phyloP scores from a whole-genome alignment of 2,797 vertebrate species.

The Aeoliscus strigatus region DNA sequence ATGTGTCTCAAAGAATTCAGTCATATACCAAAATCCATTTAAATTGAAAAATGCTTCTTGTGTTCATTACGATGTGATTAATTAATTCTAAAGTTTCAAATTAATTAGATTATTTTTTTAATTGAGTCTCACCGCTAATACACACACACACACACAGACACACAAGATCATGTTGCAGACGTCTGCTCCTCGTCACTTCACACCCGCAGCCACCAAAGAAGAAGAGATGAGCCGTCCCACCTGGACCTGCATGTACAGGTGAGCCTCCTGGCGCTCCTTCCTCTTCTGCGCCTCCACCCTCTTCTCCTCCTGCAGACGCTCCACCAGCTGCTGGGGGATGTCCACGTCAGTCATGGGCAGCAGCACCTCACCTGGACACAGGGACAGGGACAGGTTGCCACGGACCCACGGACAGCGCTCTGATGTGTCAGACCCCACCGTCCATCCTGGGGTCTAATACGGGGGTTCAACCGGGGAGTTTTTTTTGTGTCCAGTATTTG shows the following conservation, averaged over 20 bases:
- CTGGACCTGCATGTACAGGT: conserved; percentile 95
- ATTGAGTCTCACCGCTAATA: too few relatives aligned
- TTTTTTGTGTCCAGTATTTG: background rate
- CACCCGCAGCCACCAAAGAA: background rate
- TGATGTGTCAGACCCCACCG: too few relatives aligned
- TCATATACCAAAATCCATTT: too few relatives aligned
- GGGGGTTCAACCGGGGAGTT: too few relatives aligned
- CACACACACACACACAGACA: background rate
- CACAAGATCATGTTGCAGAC: background rate
- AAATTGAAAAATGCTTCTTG: too few relatives aligned
- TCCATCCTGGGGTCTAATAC: too few relatives aligned
- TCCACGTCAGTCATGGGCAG: conserved; percentile 94
- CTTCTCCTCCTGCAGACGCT: conserved; percentile 96
- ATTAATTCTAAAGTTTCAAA: too few relatives aligned
- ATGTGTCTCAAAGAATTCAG: too few relatives aligned
- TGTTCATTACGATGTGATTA: too few relatives aligned
- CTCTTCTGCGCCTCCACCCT: conserved; percentile 97
- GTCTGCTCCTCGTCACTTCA: too few relatives aligned
- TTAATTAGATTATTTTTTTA: too few relatives aligned
- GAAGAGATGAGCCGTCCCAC: conserved; percentile 20
- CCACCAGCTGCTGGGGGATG: conserved; percentile 96
- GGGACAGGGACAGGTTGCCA: background rate
- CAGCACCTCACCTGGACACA: conserved; percentile 86
- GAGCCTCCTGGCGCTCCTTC: conserved; percentile 97
- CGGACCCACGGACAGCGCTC: too few relatives aligned